These are phyloP conservation scores for Aquatica leii DNA, from an alignment of 2,888 invertebrate species.

Conservation along the genomic window DNA sequence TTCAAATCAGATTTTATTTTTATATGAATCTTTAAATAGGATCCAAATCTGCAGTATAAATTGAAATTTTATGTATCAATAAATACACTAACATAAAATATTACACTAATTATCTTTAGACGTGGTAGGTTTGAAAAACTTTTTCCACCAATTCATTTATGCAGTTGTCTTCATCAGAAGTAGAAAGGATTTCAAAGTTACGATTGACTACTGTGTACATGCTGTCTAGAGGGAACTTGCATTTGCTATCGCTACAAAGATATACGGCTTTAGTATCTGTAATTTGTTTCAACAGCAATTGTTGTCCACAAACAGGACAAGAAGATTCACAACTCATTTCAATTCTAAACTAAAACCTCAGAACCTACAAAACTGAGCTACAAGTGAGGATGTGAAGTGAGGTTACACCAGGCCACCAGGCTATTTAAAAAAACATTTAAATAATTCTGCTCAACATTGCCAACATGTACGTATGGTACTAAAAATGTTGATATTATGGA, in stretches of 20 bases:
- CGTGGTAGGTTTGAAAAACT: neutral
- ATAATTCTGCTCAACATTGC: too few species aligned
- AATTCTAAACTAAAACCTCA: neutral
- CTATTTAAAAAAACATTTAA: too few species aligned
- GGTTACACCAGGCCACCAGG: too few species aligned
- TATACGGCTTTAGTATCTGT: constrained; percentile 14
- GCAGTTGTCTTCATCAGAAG: neutral
- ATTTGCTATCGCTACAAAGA: constrained; percentile 12
- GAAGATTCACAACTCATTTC: neutral
- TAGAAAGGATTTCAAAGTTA: neutral
- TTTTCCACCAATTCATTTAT: neutral
- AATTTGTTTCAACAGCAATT: constrained; percentile 19
- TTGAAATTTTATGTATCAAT: too few species aligned
- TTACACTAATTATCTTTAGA: neutral
- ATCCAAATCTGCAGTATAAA: too few species aligned
- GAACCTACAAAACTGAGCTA: too few species aligned
- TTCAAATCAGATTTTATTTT: too few species aligned
- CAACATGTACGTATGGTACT: too few species aligned
- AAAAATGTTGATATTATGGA: too few species aligned
- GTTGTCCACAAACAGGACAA: constrained; percentile 13
- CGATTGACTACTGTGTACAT: constrained; percentile 7
- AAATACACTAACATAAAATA: too few species aligned
- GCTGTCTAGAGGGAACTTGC: constrained; percentile 4
- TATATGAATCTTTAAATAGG: too few species aligned
- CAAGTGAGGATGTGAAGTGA: too few species aligned